phyloP scores from a whole-genome alignment of 2,797 vertebrate species.

The Chelon labrosus region DNA sequence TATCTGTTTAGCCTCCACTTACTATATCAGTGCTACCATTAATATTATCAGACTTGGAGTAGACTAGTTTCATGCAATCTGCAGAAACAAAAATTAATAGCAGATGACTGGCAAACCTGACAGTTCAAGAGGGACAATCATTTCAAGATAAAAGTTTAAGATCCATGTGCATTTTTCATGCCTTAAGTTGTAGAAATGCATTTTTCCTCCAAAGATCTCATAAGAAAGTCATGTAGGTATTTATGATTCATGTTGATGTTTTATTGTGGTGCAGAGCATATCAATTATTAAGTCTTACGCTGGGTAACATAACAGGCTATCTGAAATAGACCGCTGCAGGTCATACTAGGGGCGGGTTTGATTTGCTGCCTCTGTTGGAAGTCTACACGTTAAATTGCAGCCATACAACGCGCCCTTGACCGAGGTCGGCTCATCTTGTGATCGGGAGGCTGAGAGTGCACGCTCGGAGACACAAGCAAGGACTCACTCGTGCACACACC shows the following conservation, averaged over 20 bases:
- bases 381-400: slow-evolving; percentile 53
- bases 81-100: neutral
- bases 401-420: slow-evolving; percentile 43
- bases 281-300: slow-evolving; percentile 38
- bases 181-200: neutral
- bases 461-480: neutral
- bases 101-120: neutral
- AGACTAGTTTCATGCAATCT: too few species aligned
- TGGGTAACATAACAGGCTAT: slow-evolving; percentile 10
- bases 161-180: slow-evolving; percentile 15
- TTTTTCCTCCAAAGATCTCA: slow-evolving; percentile 15
- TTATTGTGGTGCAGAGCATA: slow-evolving; percentile 27
- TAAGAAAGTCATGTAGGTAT: slow-evolving; percentile 31
- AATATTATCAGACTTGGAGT: too few species aligned
- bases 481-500: slow-evolving; percentile 58
- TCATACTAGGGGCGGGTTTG: slow-evolving; percentile 35
- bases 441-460: slow-evolving; percentile 19
- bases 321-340: slow-evolving; percentile 47
- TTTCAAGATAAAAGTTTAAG: slow-evolving; percentile 29
- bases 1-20: too few species aligned
- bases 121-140: neutral
- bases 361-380: slow-evolving; percentile 58
- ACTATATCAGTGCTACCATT: too few species aligned
- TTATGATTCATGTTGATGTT: slow-evolving; percentile 51
- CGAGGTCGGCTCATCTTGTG: slow-evolving; percentile 37